Conservation (phyloP, 2,888 invertebrate genomes). For the Isotomurus palustris region DNA sequence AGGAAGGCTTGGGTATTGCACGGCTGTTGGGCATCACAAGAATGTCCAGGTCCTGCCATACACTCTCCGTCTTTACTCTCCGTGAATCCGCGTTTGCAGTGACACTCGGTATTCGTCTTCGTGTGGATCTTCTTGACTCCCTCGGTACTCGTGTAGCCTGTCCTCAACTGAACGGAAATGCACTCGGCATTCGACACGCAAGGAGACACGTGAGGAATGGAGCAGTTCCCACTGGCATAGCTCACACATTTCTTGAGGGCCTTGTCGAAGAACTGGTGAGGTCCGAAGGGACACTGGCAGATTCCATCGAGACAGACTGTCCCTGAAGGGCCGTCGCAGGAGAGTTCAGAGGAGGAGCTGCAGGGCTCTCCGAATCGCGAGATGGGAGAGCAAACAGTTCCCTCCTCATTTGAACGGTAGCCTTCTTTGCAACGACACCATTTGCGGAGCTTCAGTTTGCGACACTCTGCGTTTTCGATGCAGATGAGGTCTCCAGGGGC, state of each 20-base stretch:
- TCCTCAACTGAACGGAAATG: slow-evolving; percentile 23
- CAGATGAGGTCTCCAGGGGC: slow-evolving; percentile 5
- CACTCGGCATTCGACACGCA: slow-evolving; percentile 33
- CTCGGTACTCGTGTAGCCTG: slow-evolving; percentile 26
- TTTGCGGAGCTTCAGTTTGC: slow-evolving; percentile 28
- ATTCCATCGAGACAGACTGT: slow-evolving; percentile 25
- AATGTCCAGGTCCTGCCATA: slow-evolving; percentile 18
- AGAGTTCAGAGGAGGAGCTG: slow-evolving; percentile 15
- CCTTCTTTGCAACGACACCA: slow-evolving; percentile 36
- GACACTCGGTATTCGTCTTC: slow-evolving; percentile 29
- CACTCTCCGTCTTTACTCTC: slow-evolving; percentile 25
- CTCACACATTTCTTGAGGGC: slow-evolving; percentile 18
- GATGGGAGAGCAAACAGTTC: slow-evolving; percentile 19
- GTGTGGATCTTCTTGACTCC: slow-evolving; percentile 34
- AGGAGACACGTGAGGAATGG: slow-evolving; percentile 11
- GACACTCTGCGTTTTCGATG: slow-evolving; percentile 32
- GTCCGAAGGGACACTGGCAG: slow-evolving; percentile 26
- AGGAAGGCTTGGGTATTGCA: slow-evolving; percentile 29
- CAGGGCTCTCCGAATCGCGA: slow-evolving; percentile 31
- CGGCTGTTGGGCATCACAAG: slow-evolving; percentile 16
- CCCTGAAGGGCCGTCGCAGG: slow-evolving; percentile 24
- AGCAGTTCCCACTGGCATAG: slow-evolving; percentile 31
- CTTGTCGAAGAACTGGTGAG: slow-evolving; percentile 31
- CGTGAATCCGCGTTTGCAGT: slow-evolving; percentile 25
- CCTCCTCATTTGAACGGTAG: slow-evolving; percentile 20